Percentiles rank a stretch among this genome's conserved stretches.
Conservation (phyloP, 2,113 vertebrate species). For the Mirza zaza region DNA sequence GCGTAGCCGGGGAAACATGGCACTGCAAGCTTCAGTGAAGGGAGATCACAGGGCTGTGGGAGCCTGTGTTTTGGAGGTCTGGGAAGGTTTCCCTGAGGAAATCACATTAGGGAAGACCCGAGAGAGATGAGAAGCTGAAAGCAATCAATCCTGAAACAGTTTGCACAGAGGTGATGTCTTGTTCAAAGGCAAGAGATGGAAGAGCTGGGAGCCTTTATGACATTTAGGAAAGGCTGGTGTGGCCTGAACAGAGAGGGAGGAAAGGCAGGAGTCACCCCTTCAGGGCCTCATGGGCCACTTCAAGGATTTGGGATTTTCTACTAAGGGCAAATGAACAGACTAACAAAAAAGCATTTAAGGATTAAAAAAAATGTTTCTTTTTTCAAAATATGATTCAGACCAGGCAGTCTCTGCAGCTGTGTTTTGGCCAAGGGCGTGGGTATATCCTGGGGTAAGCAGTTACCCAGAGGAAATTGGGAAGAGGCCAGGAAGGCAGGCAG, state of each 20-base stretch:
- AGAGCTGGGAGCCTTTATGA: background rate
- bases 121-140: background rate
- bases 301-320: background rate
- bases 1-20: background rate
- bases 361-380: background rate
- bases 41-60: background rate
- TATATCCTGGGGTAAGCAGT: background rate
- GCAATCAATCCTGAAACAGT: background rate
- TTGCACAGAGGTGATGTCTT: background rate
- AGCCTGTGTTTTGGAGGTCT: background rate
- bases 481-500: background rate
- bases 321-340: background rate
- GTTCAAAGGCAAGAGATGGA: background rate
- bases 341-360: background rate
- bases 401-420: background rate
- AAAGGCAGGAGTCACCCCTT: background rate
- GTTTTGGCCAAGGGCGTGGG: background rate
- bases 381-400: background rate
- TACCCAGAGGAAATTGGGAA: slow-evolving; percentile 4
- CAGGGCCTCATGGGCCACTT: background rate
- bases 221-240: background rate
- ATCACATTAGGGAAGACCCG: background rate
- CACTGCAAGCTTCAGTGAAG: background rate
- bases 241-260: background rate
- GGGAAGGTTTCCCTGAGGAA: background rate